A percentile compares a stretch with the other conserved stretches of the same genome.
phyloP scores from a whole-genome alignment of 2,797 vertebrate genomes.

The Xyrichtys novacula region DNA sequence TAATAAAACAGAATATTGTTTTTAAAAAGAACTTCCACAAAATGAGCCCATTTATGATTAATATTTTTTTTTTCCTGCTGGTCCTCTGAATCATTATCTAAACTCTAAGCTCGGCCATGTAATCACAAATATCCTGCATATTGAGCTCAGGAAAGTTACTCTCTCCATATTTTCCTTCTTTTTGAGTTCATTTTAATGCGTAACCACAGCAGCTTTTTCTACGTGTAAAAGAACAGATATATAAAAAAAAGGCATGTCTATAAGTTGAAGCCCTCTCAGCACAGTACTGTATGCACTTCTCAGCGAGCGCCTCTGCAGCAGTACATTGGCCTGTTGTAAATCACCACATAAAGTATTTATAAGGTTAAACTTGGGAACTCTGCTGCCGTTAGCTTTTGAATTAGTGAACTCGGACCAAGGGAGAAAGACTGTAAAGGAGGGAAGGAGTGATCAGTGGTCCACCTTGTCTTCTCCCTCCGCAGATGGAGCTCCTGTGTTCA shows the following conservation, averaged over 20 bases:
- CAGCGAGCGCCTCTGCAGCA: conserved; percentile 44
- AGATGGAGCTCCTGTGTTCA: conserved; percentile 1
- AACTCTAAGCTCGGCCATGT: too few species aligned
- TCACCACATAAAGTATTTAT: conserved; percentile 82
- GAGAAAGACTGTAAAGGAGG: conserved; percentile 30
- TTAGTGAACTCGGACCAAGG: conserved; percentile 74
- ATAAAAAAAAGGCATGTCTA: conserved; percentile 29
- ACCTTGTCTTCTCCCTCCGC: not conserved
- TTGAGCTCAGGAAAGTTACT: too few species aligned
- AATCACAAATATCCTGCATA: too few species aligned
- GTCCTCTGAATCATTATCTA: too few species aligned
- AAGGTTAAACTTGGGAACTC: conserved; percentile 81
- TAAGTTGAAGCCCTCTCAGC: conserved; percentile 36
- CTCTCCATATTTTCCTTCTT: not conserved
- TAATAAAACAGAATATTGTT: too few species aligned
- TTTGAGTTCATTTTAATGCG: not conserved
- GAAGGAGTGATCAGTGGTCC: conserved; percentile 20
- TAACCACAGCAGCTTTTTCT: not conserved
- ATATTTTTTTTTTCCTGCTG: too few species aligned
- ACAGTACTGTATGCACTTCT: conserved; percentile 32
- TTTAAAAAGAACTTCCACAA: too few species aligned
- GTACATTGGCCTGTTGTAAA: conserved; percentile 73
- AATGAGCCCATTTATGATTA: too few species aligned
- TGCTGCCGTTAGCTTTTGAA: conserved; percentile 78
- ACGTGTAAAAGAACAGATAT: conserved; percentile 27